Evolutionary conservation across 2,113 vertebrate species (phyloP).

Genomic region (Ginglymostoma cirratum): DNA sequence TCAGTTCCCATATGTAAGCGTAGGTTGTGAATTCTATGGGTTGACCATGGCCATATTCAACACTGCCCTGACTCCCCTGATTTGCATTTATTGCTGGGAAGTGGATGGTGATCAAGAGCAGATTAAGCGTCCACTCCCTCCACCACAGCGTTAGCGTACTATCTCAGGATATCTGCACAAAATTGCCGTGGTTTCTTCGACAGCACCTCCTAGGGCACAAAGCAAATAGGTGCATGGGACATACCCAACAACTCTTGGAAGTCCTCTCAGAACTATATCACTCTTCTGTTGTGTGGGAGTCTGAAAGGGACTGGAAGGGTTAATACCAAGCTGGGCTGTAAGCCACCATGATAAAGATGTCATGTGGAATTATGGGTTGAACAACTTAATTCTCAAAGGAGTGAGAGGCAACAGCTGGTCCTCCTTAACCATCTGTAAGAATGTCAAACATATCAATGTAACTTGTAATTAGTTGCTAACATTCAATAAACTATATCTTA

Average conservation of each 20-base stretch:
- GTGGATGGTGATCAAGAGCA: neutral
- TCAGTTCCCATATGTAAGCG: neutral
- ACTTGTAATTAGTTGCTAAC: too few species aligned
- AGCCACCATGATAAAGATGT: too few species aligned
- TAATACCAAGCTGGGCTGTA: too few species aligned
- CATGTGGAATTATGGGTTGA: too few species aligned
- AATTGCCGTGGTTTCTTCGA: neutral
- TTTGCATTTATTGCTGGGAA: neutral
- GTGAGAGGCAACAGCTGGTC: too few species aligned
- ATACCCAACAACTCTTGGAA: neutral
- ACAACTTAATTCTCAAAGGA: too few species aligned
- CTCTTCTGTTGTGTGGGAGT: neutral
- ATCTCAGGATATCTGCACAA: neutral
- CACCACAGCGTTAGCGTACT: neutral
- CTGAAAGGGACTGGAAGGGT: too few species aligned
- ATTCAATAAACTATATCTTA: too few species aligned
- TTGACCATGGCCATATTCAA: neutral
- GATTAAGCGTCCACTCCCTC: neutral
- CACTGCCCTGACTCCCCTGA: neutral
- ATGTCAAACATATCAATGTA: too few species aligned
- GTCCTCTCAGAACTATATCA: neutral
- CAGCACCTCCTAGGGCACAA: neutral
- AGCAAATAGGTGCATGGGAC: neutral
- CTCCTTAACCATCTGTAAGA: too few species aligned
- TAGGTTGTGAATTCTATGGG: neutral